Conservation (phyloP, 2,113 vertebrate genomes). For the Motacilla tschutschensis region DNA sequence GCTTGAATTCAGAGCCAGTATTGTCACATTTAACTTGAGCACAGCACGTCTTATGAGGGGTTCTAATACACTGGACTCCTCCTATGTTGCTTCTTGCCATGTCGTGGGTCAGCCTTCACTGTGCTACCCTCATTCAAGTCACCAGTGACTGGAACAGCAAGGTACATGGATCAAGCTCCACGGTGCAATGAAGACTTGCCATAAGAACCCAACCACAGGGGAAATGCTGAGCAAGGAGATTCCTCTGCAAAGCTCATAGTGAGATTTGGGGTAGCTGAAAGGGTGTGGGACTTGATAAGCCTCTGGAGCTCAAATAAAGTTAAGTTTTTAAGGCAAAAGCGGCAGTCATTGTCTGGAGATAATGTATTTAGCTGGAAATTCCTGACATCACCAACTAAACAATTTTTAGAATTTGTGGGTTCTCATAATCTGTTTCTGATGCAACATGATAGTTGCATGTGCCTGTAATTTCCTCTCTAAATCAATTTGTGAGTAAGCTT, state of each 20-base stretch:
- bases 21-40: not conserved
- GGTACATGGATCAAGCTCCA: accelerated
- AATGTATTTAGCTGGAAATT: not conserved
- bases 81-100: not conserved
- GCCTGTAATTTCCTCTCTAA: not conserved
- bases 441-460: accelerated
- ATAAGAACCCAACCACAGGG: not conserved
- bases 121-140: not conserved
- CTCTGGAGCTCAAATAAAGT: not conserved
- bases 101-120: not conserved
- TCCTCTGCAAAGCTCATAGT: not conserved
- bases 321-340: not conserved
- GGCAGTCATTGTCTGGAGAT: not conserved
- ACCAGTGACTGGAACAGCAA: not conserved
- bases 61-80: not conserved
- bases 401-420: not conserved
- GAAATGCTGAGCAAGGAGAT: not conserved
- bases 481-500: not conserved
- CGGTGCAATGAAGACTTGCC: not conserved
- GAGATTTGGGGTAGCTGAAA: not conserved
- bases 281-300: not conserved
- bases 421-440: not conserved
- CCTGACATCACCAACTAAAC: not conserved
- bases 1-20: not conserved
- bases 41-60: not conserved